These are phyloP conservation scores for Sebastes taczanowskii DNA, from an alignment of 2,797 vertebrate species.

Conservation along the genomic window DNA sequence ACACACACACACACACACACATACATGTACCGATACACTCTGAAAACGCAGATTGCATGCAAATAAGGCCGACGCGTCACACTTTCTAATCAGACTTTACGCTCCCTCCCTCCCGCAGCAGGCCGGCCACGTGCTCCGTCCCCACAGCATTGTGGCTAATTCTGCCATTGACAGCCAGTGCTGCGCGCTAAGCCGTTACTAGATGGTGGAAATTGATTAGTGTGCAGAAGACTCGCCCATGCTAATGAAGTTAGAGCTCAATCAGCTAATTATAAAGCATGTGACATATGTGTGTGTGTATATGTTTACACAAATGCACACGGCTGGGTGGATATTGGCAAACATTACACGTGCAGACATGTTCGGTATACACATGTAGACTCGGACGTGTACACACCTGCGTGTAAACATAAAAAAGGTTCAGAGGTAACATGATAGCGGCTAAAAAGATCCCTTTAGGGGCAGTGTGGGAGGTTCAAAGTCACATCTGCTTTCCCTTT, in stretches of 20 bases:
- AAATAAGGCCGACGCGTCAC: constrained; percentile 54
- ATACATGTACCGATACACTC: constrained; percentile 18
- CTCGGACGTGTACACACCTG: constrained; percentile 5
- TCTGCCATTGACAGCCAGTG: constrained; percentile 63
- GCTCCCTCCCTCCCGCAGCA: constrained; percentile 40
- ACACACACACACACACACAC: not conserved
- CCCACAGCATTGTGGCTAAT: constrained; percentile 65
- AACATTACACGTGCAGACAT: constrained; percentile 23
- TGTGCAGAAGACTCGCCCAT: constrained; percentile 54
- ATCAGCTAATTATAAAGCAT: constrained; percentile 76
- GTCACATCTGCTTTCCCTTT: not conserved
- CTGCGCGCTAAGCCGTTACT: constrained; percentile 52
- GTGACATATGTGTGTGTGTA: constrained; percentile 38
- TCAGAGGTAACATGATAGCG: not conserved
- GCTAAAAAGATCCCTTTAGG: not conserved
- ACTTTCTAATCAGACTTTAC: constrained; percentile 62
- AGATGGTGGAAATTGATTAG: constrained; percentile 75
- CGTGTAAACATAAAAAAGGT: constrained; percentile 10
- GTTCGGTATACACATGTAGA: constrained; percentile 2
- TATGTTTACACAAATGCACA: constrained; percentile 33
- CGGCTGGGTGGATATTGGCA: constrained; percentile 13
- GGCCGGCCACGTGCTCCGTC: constrained; percentile 53
- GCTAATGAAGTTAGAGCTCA: constrained; percentile 73
- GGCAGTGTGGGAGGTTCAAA: not conserved
- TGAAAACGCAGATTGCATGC: constrained; percentile 58